Evolutionary conservation across 2,113 vertebrate genomes (phyloP).

Genomic region (Erinaceus europaeus): DNA sequence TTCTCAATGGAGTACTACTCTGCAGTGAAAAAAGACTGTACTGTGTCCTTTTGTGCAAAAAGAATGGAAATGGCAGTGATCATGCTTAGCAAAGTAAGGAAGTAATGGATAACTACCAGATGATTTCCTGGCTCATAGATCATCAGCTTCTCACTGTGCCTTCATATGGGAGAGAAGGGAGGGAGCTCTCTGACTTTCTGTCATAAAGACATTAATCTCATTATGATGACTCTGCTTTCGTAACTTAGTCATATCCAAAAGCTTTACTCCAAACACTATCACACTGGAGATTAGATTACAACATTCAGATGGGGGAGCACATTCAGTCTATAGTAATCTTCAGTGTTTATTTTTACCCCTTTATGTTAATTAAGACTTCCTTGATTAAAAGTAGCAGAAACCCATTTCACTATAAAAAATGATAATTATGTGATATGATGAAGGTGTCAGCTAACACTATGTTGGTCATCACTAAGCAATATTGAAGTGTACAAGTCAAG

Average conservation of each 20-base stretch:
- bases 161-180: not conserved
- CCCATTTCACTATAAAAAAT: not conserved
- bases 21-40: too few species aligned
- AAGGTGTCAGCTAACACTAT: not conserved
- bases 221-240: not conserved
- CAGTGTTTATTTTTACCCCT: too few species aligned
- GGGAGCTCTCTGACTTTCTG: not conserved
- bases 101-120: too few species aligned
- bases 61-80: too few species aligned
- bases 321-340: not conserved
- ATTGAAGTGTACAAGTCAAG: not conserved
- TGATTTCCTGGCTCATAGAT: not conserved
- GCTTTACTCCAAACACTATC: not conserved
- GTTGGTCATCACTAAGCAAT: not conserved
- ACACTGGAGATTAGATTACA: too few species aligned
- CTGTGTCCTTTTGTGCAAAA: too few species aligned
- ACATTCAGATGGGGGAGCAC: not conserved
- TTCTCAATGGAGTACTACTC: too few species aligned
- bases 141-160: not conserved
- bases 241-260: not conserved
- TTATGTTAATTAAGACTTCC: too few species aligned
- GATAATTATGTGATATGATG: not conserved
- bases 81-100: too few species aligned
- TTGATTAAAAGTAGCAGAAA: too few species aligned
- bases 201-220: not conserved